Evolutionary conservation across 2,113 vertebrate genomes (phyloP).

Genomic region (Todiramphus chloris): DNA sequence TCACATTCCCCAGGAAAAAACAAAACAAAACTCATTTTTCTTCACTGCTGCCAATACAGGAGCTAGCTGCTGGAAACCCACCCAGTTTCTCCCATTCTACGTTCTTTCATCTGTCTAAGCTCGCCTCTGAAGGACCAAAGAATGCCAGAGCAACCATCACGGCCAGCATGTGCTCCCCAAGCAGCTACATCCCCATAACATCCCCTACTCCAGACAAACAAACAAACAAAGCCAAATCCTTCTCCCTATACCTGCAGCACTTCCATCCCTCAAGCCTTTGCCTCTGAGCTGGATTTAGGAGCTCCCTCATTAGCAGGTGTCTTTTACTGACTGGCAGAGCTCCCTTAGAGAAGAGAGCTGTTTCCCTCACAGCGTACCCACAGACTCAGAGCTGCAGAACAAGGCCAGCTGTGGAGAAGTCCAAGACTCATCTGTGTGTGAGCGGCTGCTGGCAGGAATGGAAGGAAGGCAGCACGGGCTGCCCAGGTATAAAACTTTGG

Average conservation of each 20-base stretch:
- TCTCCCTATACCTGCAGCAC: fast-evolving
- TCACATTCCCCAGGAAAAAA: too few relatives aligned
- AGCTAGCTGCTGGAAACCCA: neutral
- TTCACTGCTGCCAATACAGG: neutral
- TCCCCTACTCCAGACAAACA: neutral
- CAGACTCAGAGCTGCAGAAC: neutral
- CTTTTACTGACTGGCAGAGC: neutral
- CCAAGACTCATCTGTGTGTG: neutral
- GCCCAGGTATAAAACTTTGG: neutral
- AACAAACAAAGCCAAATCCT: neutral
- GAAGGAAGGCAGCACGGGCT: neutral
- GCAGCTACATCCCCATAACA: neutral
- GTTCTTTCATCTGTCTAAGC: neutral
- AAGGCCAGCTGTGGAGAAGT: neutral
- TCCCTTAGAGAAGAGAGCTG: neutral
- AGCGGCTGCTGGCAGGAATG: neutral
- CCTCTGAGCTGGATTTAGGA: neutral
- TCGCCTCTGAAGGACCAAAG: neutral
- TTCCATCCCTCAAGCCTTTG: neutral
- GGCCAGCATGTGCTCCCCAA: neutral
- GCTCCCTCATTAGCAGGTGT: neutral
- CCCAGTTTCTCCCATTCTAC: neutral
- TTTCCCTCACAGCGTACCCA: neutral
- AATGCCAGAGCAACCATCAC: neutral
- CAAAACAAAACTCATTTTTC: neutral